These are phyloP conservation scores for Drosophila suboccidentalis DNA, from an alignment of 2,888 invertebrate genomes.

Conservation along the genomic window DNA sequence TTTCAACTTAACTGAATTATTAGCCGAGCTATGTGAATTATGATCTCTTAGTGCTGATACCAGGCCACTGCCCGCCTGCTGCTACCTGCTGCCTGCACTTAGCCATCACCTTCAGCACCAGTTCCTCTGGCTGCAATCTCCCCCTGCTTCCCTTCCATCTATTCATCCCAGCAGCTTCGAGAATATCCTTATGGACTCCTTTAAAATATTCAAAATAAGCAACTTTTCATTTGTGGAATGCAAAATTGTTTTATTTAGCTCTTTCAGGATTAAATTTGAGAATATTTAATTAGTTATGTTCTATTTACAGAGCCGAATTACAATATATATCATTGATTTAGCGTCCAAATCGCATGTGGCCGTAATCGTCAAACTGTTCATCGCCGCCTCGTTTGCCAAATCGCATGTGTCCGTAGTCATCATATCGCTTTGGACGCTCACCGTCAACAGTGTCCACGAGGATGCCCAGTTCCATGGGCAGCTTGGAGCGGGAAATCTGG, in stretches of 20 bases:
- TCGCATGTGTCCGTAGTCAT: conserved; percentile 91
- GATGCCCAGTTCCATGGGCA: conserved; percentile 83
- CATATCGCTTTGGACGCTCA: conserved; percentile 87
- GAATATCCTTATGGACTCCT: neutral
- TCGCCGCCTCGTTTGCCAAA: conserved; percentile 88
- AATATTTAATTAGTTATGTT: conserved; percentile 4
- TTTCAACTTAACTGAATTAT: too few species aligned
- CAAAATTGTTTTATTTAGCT: conserved; percentile 39
- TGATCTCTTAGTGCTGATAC: too few species aligned
- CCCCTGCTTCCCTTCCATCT: too few species aligned
- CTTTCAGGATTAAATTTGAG: conserved; percentile 11
- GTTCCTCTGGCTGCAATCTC: too few species aligned
- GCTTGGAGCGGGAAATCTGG: conserved; percentile 78
- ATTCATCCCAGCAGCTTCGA: too few species aligned
- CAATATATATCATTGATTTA: conserved; percentile 28
- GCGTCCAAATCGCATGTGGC: conserved; percentile 90
- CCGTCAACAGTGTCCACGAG: conserved; percentile 82
- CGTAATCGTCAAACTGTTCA: conserved; percentile 91
- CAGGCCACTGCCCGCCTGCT: too few species aligned
- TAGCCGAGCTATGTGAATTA: too few species aligned
- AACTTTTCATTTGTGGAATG: conserved; percentile 31
- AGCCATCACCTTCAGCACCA: too few species aligned
- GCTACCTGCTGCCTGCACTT: too few species aligned
- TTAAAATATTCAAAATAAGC: neutral
- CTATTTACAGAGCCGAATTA: conserved; percentile 44